Evolutionary conservation across 2,797 vertebrate genomes (phyloP).

Genomic region (Sebastes steindachneri): DNA sequence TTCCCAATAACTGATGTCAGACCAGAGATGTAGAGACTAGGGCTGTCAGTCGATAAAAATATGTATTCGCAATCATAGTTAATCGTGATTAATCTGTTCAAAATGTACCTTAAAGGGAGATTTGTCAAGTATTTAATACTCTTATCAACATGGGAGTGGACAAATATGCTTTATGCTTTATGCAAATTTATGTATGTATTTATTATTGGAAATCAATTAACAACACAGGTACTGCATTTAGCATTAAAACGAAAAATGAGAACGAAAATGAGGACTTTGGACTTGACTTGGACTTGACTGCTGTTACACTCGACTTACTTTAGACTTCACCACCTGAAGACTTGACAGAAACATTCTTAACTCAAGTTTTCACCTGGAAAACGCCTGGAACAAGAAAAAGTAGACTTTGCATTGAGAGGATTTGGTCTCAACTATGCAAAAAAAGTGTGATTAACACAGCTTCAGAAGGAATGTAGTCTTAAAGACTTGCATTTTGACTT

Average conservation of each 20-base stretch:
- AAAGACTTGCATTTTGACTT: neutral
- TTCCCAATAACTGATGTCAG: neutral
- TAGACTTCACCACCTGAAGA: neutral
- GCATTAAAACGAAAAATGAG: too few species aligned
- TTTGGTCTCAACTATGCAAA: neutral
- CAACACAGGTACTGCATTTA: too few species aligned
- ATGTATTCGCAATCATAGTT: too few species aligned
- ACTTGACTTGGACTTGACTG: neutral
- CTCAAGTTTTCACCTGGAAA: neutral
- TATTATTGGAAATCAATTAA: too few species aligned
- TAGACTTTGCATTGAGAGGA: neutral
- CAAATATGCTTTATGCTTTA: too few species aligned
- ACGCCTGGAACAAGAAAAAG: neutral
- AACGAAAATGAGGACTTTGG: neutral
- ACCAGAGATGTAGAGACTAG: neutral
- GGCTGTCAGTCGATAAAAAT: too few species aligned
- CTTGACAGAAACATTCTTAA: neutral
- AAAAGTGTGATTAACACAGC: neutral
- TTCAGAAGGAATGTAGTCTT: neutral
- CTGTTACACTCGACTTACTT: neutral
- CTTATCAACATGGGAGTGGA: too few species aligned
- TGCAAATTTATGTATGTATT: too few species aligned
- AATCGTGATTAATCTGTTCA: too few species aligned
- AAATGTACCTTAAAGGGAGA: too few species aligned
- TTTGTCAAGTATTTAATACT: too few species aligned